Conservation (phyloP, 2,888 invertebrate species). For the Drosophila quasianomalipes region DNA sequence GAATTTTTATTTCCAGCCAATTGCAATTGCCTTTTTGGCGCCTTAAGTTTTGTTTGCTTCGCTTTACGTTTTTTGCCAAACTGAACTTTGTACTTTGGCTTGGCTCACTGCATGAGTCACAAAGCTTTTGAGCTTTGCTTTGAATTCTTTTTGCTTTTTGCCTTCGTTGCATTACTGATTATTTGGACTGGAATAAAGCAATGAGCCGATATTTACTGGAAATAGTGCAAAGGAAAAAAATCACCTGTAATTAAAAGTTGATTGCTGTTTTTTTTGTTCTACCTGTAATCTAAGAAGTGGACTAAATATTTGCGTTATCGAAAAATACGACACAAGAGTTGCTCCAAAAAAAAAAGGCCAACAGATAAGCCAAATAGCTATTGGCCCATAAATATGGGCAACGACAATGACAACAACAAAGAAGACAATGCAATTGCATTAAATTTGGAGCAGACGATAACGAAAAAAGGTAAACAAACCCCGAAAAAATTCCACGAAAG, state of each 20-base stretch:
- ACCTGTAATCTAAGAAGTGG: constrained; percentile 38
- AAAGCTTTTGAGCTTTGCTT: constrained; percentile 30
- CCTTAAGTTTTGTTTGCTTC: constrained; percentile 48
- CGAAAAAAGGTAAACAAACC: constrained; percentile 41
- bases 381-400: constrained; percentile 42
- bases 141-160: constrained; percentile 1
- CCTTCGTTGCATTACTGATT: constrained; percentile 3
- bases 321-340: constrained; percentile 20
- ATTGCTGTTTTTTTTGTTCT: constrained; percentile 10
- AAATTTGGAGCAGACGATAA: constrained; percentile 51
- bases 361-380: constrained; percentile 55
- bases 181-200: constrained; percentile 4
- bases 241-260: constrained; percentile 29
- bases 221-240: not conserved
- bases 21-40: constrained; percentile 63
- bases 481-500: constrained; percentile 39
- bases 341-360: constrained; percentile 26
- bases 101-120: constrained; percentile 54
- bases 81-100: constrained; percentile 67
- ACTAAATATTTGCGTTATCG: constrained; percentile 49
- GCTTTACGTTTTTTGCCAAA: constrained; percentile 36
- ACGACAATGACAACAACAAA: constrained; percentile 19
- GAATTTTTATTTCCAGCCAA: constrained; percentile 35
- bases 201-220: not conserved
- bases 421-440: constrained; percentile 62